Evolutionary conservation across 2,797 vertebrate species (phyloP).

Genomic region (Melanogrammus aeglefinus): DNA sequence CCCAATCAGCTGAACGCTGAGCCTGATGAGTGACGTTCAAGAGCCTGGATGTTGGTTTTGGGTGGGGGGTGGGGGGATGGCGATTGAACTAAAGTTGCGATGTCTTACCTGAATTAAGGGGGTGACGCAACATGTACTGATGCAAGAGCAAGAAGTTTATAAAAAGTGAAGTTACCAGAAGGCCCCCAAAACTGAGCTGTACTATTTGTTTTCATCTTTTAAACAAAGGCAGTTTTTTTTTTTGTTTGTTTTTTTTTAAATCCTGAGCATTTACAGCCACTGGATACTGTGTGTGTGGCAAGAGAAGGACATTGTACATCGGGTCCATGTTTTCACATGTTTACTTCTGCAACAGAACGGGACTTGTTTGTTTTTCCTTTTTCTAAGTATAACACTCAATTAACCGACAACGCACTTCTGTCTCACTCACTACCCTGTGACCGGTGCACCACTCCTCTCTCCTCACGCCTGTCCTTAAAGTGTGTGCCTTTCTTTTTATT

Average conservation of each 20-base stretch:
- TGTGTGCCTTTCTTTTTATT: conserved; percentile 76
- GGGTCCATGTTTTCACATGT: not conserved
- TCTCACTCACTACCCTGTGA: conserved; percentile 35
- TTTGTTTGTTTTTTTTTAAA: not conserved
- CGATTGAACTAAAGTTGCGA: not conserved
- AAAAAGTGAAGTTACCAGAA: not conserved
- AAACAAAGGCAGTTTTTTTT: not conserved
- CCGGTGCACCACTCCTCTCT: conserved; percentile 46
- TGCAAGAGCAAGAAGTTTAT: not conserved
- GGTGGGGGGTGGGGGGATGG: too few relatives aligned
- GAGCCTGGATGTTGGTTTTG: conserved; percentile 1
- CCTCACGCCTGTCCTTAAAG: conserved; percentile 72
- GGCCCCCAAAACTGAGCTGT: not conserved
- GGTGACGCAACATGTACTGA: not conserved
- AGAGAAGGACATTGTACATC: too few relatives aligned
- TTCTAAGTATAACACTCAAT: conserved; percentile 6
- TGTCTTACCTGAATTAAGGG: not conserved
- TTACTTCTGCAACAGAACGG: not conserved
- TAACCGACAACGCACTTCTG: conserved; percentile 30
- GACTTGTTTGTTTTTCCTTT: not conserved
- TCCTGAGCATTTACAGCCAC: not conserved
- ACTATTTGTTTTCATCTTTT: not conserved
- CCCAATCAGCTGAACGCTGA: conserved; percentile 44
- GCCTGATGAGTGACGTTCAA: conserved; percentile 38
- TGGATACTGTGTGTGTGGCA: not conserved